Evolutionary conservation across 2,797 vertebrate species (phyloP).

Genomic region (Pristis pectinata): DNA sequence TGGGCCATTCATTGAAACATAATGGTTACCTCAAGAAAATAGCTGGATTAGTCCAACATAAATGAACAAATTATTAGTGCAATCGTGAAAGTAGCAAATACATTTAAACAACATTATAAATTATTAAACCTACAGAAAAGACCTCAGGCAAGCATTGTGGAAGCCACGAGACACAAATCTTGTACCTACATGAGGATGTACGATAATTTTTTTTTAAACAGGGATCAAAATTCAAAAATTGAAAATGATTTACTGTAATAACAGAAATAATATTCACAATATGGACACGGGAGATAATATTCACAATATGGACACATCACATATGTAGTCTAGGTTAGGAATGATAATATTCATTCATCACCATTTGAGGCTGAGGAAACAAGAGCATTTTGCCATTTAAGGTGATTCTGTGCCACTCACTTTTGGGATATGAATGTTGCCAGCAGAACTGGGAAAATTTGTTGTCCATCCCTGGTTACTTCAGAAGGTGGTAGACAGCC

Average conservation of each 20-base stretch:
- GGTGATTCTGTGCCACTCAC: background rate
- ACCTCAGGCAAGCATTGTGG: too few species aligned
- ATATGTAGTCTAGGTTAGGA: background rate
- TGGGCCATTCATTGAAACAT: background rate
- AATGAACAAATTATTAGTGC: background rate
- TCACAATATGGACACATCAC: background rate
- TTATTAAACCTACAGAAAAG: background rate
- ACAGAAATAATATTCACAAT: background rate
- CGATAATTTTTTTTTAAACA: background rate
- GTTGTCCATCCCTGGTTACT: background rate
- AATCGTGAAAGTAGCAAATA: background rate
- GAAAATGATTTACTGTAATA: too few species aligned
- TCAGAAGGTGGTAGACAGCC: background rate
- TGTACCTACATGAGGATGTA: background rate
- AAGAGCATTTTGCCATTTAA: background rate
- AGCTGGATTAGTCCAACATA: background rate
- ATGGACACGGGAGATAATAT: background rate
- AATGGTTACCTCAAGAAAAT: slow-evolving; percentile 16
- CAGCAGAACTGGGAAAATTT: background rate
- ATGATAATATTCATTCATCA: background rate
- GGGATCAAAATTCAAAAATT: background rate
- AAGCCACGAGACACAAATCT: background rate
- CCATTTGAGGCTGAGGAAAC: too few species aligned
- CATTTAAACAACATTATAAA: background rate
- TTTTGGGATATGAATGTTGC: background rate